phyloP scores from a whole-genome alignment of 2,797 vertebrate genomes.

The Avahi laniger region DNA sequence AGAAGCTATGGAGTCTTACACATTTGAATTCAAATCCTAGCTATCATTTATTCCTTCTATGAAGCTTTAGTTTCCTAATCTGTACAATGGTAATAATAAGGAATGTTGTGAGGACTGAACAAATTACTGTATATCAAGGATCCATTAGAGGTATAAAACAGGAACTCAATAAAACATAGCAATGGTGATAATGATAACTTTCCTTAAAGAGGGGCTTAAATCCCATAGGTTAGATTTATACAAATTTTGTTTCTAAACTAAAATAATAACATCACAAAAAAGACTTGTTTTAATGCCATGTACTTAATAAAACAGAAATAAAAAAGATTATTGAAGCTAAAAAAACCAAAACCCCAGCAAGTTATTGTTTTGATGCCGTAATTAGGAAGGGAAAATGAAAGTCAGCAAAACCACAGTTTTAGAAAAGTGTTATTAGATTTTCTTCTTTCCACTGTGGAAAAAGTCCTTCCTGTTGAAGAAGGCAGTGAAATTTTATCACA shows the following conservation, averaged over 20 bases:
- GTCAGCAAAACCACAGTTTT: conserved; percentile 74
- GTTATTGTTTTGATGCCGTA: conserved; percentile 73
- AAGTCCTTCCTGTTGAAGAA: conserved; percentile 83
- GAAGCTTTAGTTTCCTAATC: background rate
- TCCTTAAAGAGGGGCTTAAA: conserved; percentile 43
- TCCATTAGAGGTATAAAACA: conserved; percentile 9
- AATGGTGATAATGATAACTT: background rate
- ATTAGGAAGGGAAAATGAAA: conserved; percentile 76
- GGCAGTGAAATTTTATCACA: conserved; percentile 87
- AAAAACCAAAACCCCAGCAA: conserved; percentile 9
- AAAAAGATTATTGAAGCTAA: background rate
- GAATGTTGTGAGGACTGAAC: background rate
- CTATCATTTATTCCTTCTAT: background rate
- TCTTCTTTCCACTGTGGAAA: conserved; percentile 76
- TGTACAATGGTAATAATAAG: background rate
- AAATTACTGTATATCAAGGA: background rate
- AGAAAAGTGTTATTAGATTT: conserved; percentile 80
- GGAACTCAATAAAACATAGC: conserved; percentile 5
- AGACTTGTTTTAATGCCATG: conserved; percentile 15
- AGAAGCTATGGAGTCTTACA: background rate
- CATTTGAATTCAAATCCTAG: background rate
- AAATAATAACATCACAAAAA: conserved; percentile 32
- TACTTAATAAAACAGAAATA: conserved; percentile 13
- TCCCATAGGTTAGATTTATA: conserved; percentile 12
- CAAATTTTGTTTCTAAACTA: conserved; percentile 48